Percentiles rank a stretch among this genome's conserved stretches.
These are phyloP conservation scores for Chrysolina oricalcia DNA, from an alignment of 2,888 invertebrate species.

Conservation along the genomic window DNA sequence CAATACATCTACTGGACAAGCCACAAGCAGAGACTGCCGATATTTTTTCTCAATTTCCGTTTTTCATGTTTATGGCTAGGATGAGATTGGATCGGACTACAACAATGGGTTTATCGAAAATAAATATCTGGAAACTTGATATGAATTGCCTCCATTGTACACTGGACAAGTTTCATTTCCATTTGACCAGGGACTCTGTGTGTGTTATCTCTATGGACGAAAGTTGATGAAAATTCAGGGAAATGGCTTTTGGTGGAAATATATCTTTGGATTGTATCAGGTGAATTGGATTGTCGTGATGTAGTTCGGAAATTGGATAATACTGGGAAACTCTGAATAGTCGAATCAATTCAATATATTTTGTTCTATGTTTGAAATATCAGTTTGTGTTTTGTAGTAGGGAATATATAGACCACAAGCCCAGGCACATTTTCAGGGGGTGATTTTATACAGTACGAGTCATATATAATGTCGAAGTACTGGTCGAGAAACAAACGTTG, in stretches of 20 bases:
- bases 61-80: constrained; percentile 8
- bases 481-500: too few species aligned
- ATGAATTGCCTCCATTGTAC: constrained; percentile 21
- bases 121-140: constrained; percentile 28
- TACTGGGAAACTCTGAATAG: background rate
- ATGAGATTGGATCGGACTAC: constrained; percentile 14
- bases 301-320: background rate
- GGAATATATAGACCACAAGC: too few species aligned
- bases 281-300: constrained; percentile 1
- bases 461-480: too few species aligned
- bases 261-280: constrained; percentile 2
- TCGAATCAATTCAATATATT: background rate
- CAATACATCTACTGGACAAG: constrained; percentile 24
- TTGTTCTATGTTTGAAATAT: too few species aligned
- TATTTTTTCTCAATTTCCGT: constrained; percentile 34
- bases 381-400: too few species aligned
- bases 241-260: constrained; percentile 7
- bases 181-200: constrained; percentile 13
- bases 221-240: constrained; percentile 24
- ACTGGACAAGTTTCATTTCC: constrained; percentile 25
- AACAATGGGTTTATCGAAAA: constrained; percentile 27
- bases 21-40: constrained; percentile 24
- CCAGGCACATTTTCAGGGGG: too few species aligned
- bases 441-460: too few species aligned
- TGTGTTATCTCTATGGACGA: constrained; percentile 18